These are phyloP conservation scores for Picus viridis DNA, from an alignment of 2,797 vertebrate genomes.

Conservation along the genomic window DNA sequence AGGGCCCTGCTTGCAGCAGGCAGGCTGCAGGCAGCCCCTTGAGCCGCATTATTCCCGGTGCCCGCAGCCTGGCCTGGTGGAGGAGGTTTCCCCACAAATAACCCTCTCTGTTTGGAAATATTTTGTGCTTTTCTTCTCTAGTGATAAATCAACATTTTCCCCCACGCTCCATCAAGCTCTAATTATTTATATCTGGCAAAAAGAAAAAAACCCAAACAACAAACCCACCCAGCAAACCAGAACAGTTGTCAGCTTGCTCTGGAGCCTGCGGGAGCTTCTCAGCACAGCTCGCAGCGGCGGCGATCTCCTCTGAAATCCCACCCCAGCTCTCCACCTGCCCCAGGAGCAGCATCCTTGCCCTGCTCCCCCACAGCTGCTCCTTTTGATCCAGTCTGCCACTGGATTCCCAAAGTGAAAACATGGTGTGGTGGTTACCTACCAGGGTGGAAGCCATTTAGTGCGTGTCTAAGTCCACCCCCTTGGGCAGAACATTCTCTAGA, in stretches of 20 bases:
- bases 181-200: not conserved
- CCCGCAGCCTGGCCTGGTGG: not conserved
- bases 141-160: not conserved
- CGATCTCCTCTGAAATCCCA: not conserved
- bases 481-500: not conserved
- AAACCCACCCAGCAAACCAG: not conserved
- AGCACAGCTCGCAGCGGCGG: not conserved
- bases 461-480: slow-evolving; percentile 6
- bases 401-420: slow-evolving; percentile 27
- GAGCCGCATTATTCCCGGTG: not conserved
- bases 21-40: not conserved
- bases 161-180: not conserved
- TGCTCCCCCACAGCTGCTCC: not conserved
- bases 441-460: not conserved
- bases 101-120: not conserved
- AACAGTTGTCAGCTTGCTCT: not conserved
- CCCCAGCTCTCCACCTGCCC: not conserved
- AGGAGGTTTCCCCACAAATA: not conserved
- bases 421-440: not conserved
- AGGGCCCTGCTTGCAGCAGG: too few relatives aligned
- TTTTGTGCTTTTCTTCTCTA: not conserved
- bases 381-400: not conserved
- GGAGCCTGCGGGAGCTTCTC: not conserved
- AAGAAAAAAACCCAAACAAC: not conserved
- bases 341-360: not conserved